These are phyloP conservation scores for Hypomecis punctinalis DNA, from an alignment of 2,888 invertebrate genomes.

Conservation along the genomic window DNA sequence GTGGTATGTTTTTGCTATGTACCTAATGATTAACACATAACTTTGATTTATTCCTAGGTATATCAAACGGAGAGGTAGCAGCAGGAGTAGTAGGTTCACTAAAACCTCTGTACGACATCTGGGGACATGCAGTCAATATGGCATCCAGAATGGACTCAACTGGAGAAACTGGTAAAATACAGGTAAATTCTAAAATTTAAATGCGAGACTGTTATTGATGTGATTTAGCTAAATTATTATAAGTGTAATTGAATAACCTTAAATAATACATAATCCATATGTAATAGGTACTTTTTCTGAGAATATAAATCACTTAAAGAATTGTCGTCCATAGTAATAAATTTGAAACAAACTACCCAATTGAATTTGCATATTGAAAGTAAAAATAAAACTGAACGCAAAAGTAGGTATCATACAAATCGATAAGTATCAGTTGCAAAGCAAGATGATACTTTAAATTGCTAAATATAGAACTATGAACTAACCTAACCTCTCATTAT, in stretches of 20 bases:
- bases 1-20: no score
- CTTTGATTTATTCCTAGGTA: constrained; percentile 82
- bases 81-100: constrained; percentile 97
- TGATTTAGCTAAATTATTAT: no score
- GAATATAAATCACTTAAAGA: no score
- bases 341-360: no score
- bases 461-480: no score
- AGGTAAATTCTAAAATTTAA: constrained; percentile 74
- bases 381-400: not conserved
- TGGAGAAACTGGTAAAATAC: constrained; percentile 91
- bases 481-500: not conserved
- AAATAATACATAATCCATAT: no score
- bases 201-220: not conserved
- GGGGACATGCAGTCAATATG: constrained; percentile 99
- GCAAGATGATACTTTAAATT: no score
- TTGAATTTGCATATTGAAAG: not conserved
- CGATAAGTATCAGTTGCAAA: no score
- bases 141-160: constrained; percentile 98
- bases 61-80: constrained; percentile 95
- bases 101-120: constrained; percentile 98
- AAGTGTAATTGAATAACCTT: no score
- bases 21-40: no score
- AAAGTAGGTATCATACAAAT: not conserved
- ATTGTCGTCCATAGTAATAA: no score
- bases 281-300: no score